These are phyloP conservation scores for Schmidtea mediterranea DNA, from an alignment of 1,140 invertebrate genomes.

Conservation along the genomic window DNA sequence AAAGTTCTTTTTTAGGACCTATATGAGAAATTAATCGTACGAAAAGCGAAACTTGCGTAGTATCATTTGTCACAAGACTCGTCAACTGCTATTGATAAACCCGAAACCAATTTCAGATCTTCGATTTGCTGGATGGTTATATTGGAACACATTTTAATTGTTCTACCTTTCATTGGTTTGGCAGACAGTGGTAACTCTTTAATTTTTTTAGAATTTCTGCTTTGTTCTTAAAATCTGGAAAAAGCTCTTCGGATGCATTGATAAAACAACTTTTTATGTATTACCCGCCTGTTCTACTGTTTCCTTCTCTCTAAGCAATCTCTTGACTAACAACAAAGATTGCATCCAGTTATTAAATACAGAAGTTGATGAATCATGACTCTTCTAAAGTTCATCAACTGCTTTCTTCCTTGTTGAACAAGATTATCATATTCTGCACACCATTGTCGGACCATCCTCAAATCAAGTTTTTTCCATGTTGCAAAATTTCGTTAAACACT, in stretches of 20 bases:
- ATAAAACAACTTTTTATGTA: constrained; percentile 1
- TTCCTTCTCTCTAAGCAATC: too few species aligned
- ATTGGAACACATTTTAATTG: background rate
- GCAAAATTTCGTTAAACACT: too few species aligned
- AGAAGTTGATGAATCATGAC: too few species aligned
- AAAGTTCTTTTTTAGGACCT: background rate
- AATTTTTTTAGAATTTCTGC: constrained; percentile 1
- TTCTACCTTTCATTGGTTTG: background rate
- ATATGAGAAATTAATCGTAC: background rate
- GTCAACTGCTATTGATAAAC: background rate
- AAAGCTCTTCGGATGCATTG: background rate
- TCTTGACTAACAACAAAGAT: too few species aligned
- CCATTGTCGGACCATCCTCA: too few species aligned
- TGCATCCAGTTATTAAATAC: too few species aligned
- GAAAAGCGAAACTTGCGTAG: background rate
- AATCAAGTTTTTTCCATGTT: too few species aligned
- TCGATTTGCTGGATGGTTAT: background rate
- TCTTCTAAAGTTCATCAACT: too few species aligned
- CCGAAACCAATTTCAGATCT: constrained; percentile 1
- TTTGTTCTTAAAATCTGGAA: constrained; percentile 3
- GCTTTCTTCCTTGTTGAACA: too few species aligned
- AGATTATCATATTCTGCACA: too few species aligned
- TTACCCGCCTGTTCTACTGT: background rate
- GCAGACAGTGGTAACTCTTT: background rate
- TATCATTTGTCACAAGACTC: background rate